A percentile compares a stretch with the other conserved stretches of the same genome.
phyloP scores from a whole-genome alignment of 2,888 invertebrate genomes.

The Chelonus formosanus region DNA sequence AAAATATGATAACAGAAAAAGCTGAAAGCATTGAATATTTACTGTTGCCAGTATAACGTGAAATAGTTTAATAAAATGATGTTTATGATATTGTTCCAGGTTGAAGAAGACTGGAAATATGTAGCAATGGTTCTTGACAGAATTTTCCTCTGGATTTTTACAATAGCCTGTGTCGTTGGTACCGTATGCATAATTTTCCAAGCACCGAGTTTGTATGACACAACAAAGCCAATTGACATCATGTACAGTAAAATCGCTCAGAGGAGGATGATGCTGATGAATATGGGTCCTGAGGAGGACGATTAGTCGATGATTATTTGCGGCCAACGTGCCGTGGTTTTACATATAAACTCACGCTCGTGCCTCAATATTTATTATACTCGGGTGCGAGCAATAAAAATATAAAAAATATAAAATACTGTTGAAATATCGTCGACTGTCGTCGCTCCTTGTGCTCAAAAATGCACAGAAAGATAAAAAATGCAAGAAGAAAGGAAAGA shows the following conservation, averaged over 20 bases:
- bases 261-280: constrained; percentile 86
- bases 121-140: constrained; percentile 96
- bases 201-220: constrained; percentile 92
- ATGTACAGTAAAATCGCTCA: constrained; percentile 91
- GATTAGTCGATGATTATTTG: constrained; percentile 64
- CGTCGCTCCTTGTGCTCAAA: constrained; percentile 17
- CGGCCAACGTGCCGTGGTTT: constrained; percentile 44
- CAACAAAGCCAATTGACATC: constrained; percentile 88
- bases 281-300: constrained; percentile 81
- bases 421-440: constrained; percentile 19
- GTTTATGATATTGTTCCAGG: constrained; percentile 68
- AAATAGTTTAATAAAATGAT: too few relatives aligned
- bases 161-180: constrained; percentile 90
- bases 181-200: constrained; percentile 88
- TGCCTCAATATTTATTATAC: constrained; percentile 18
- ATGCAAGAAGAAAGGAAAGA: neutral
- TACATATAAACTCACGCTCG: constrained; percentile 20
- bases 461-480: constrained; percentile 3
- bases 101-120: constrained; percentile 98
- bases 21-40: too few relatives aligned
- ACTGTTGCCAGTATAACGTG: too few relatives aligned
- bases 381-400: constrained; percentile 15
- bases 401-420: neutral
- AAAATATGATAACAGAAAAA: too few relatives aligned
- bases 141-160: constrained; percentile 94